A percentile compares a stretch with the other conserved stretches of the same genome.
phyloP scores from a whole-genome alignment of 2,888 invertebrate species.

The Oxystoma pomonae region DNA sequence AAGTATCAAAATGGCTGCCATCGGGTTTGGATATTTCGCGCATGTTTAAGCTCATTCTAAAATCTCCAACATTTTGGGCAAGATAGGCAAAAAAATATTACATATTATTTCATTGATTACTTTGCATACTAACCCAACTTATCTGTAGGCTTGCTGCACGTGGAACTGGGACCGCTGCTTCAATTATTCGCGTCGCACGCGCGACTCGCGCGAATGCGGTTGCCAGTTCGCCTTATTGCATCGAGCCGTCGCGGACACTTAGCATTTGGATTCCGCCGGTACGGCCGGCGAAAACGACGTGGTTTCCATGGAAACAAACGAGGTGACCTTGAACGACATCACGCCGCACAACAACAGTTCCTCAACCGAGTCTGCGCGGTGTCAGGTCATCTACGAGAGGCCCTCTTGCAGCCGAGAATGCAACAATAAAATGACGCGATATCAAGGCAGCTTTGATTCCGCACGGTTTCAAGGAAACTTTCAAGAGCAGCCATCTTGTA shows the following conservation, averaged over 20 bases:
- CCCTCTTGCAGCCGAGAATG: no score
- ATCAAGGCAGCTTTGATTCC: no score
- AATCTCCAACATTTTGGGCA: no score
- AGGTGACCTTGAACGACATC: background rate
- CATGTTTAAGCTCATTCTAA: no score
- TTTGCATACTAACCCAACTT: no score
- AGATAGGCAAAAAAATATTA: no score
- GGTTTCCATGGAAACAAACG: background rate
- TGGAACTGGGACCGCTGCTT: constrained; percentile 87
- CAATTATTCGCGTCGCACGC: constrained; percentile 73
- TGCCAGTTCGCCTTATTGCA: constrained; percentile 88
- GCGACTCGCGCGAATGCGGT: constrained; percentile 78
- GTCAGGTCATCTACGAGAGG: no score
- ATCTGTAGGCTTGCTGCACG: constrained; percentile 71
- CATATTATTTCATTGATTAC: no score
- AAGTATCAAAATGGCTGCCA: no score
- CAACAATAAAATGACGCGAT: background rate
- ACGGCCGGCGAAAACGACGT: background rate
- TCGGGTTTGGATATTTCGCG: no score
- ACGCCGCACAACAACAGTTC: background rate
- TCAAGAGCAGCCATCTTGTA: background rate
- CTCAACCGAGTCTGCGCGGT: background rate
- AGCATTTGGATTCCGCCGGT: constrained; percentile 45
- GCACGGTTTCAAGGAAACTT: background rate
- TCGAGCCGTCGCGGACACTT: constrained; percentile 73